phyloP scores from a whole-genome alignment of 2,797 vertebrate genomes.

The Bryconaethiops microstoma region DNA sequence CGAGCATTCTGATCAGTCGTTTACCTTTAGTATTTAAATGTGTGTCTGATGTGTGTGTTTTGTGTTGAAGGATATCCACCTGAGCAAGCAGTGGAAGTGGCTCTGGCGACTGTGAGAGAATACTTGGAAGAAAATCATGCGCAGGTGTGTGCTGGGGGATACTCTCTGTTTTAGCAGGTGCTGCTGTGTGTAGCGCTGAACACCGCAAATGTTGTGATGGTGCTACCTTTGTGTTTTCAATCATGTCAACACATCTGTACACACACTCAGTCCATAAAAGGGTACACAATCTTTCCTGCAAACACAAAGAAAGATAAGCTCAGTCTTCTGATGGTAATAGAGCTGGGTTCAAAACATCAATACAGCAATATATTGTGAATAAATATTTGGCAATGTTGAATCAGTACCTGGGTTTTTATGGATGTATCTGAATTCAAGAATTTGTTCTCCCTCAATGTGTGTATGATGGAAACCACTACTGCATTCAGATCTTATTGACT shows the following conservation, averaged over 20 bases:
- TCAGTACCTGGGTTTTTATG: not conserved
- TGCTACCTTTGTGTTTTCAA: constrained; percentile 38
- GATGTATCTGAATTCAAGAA: not conserved
- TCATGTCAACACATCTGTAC: constrained; percentile 26
- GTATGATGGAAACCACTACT: not conserved
- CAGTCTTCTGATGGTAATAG: constrained; percentile 77
- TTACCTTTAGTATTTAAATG: not conserved
- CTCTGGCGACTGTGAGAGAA: constrained; percentile 79
- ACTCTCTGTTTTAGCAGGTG: constrained; percentile 47
- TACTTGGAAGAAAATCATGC: constrained; percentile 85
- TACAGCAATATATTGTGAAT: not conserved
- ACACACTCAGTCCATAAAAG: constrained; percentile 17
- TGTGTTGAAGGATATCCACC: constrained; percentile 83
- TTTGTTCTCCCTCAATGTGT: not conserved
- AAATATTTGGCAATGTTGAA: not conserved
- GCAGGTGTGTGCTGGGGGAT: constrained; percentile 73
- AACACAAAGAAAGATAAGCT: constrained; percentile 5
- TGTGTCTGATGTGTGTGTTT: constrained; percentile 48
- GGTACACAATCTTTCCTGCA: not conserved
- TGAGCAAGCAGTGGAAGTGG: constrained; percentile 83
- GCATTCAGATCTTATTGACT: not conserved
- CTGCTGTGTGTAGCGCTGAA: constrained; percentile 49
- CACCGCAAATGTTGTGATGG: constrained; percentile 43
- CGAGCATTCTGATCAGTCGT: no score
- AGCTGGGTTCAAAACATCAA: constrained; percentile 43